Percentiles rank a stretch among this genome's conserved stretches.
These are phyloP conservation scores for Myocastor coypus DNA, from an alignment of 2,113 vertebrate species.

Conservation along the genomic window DNA sequence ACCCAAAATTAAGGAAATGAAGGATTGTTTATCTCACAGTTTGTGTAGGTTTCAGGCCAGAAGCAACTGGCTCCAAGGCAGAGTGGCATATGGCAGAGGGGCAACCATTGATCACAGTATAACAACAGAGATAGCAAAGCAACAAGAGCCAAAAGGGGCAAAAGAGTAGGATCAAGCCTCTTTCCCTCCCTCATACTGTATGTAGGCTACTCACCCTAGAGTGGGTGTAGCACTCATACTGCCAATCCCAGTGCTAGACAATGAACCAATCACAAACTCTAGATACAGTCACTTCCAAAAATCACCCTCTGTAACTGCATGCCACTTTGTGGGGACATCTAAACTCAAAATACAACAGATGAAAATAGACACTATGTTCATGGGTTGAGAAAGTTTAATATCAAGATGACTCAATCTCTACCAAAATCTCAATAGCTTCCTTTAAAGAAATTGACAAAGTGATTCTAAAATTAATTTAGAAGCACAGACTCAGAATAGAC, in stretches of 20 bases:
- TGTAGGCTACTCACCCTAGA: background rate
- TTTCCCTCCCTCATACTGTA: background rate
- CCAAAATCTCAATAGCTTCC: background rate
- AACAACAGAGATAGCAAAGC: background rate
- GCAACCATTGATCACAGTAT: background rate
- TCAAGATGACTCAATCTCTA: constrained; percentile 10
- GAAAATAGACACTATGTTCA: background rate
- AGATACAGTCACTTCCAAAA: background rate
- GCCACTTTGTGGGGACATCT: background rate
- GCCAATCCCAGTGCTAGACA: too few species aligned
- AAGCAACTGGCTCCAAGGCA: background rate
- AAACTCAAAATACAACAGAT: background rate
- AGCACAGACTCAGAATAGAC: background rate
- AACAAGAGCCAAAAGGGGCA: background rate
- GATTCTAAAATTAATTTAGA: constrained; percentile 13
- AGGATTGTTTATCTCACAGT: background rate
- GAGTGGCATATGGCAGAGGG: background rate
- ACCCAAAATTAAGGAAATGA: too few species aligned
- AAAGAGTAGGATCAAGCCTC: background rate
- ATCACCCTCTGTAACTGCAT: background rate
- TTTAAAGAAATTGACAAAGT: constrained; percentile 22
- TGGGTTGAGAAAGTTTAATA: background rate
- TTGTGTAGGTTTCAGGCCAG: background rate
- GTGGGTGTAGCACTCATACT: background rate
- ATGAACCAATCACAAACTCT: background rate